Evolutionary conservation across 2,888 invertebrate species (phyloP), one percentile per base, ranked within the genome.

Genomic region (Elmis aenea): DNA sequence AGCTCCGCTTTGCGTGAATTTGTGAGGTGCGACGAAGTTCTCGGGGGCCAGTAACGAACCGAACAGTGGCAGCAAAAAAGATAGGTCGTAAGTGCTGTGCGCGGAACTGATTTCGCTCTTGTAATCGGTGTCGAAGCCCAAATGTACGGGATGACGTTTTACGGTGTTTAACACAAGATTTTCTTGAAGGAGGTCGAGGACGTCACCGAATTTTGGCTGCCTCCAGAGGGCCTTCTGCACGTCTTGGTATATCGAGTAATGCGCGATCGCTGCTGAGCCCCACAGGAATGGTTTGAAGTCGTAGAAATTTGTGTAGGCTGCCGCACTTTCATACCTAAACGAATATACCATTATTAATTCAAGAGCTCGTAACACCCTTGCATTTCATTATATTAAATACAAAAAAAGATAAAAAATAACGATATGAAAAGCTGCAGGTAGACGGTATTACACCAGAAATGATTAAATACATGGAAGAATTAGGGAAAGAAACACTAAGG

Each of bases 11-110:
- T 83, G 74, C 10, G 81, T 72, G 43, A 89, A 75, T 63, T 77
- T 77, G 52, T 81, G 78, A 38, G 83, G 81, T 10, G 83, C 79
- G 1, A 88, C 79, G 29, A 79, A 74, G 23, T 83, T 80, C 47
- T 86, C 86, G 3, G 87, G 83, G 0, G 83, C 78, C 43, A 91
- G 69, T 25, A 89, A 66, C 56, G 82, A 79, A 44, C 79, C 78
- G 60, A 93, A 75, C 5, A 91, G 62, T 0, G 90, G 86, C 33
- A 92, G 71, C 48, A 90, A 69, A 61, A 91, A 93, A 13, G 81
- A 73, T 1, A 92, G 84, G 68, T 93, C 92, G 54, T 93, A 93
- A 31, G 84, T 69, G 2, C 71, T 64, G 24, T 67, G 25, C 12
- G 24, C 23, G n/a, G 18, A 12, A 16, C 45, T 13, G 21, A 25